phyloP scores from a whole-genome alignment of 2,888 invertebrate genomes.

The Aphrophora alni region DNA sequence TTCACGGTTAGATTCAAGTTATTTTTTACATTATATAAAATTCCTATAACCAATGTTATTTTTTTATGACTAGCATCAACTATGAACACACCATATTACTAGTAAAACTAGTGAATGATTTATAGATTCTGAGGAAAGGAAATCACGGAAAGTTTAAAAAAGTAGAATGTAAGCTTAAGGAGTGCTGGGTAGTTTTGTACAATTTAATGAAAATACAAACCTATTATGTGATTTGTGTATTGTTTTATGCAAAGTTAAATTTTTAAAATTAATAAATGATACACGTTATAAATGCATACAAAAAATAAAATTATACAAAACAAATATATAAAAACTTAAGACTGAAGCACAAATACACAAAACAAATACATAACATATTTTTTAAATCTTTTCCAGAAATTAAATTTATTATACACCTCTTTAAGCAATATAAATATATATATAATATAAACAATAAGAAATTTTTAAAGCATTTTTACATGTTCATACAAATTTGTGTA shows the following conservation, averaged over 20 bases:
- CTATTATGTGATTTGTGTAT: no score
- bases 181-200: no score
- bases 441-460: not conserved
- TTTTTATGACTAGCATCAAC: not conserved
- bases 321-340: not conserved
- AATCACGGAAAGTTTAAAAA: no score
- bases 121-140: no score
- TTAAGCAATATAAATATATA: not conserved
- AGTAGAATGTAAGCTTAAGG: no score
- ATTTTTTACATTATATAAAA: no score
- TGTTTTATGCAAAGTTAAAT: no score
- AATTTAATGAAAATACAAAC: no score
- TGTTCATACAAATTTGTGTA: not conserved
- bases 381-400: not conserved
- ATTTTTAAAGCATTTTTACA: not conserved
- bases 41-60: no score
- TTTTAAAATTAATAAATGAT: no score
- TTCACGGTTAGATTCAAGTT: no score
- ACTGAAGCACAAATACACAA: not conserved
- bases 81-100: not conserved
- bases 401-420: not conserved
- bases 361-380: no score
- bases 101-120: not conserved
- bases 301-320: not conserved
- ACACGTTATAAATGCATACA: not conserved